A percentile compares a stretch with the other conserved stretches of the same genome.
These are phyloP conservation scores for Aphrophora alni DNA, from an alignment of 2,888 invertebrate species.

Conservation along the genomic window DNA sequence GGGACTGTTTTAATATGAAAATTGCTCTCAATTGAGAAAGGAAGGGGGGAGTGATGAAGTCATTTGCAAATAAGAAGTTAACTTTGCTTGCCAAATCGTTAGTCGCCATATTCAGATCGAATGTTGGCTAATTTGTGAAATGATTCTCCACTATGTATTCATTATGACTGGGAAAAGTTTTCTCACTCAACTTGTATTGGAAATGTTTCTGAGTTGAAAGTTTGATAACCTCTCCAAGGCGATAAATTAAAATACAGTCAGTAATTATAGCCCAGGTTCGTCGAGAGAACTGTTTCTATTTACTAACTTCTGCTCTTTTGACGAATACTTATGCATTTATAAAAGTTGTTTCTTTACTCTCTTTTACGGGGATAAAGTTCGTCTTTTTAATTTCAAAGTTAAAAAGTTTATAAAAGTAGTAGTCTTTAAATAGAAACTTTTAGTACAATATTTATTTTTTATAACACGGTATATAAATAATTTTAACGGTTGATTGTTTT, in stretches of 20 bases:
- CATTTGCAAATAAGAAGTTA: constrained; percentile 42
- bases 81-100: constrained; percentile 41
- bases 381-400: neutral
- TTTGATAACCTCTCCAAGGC: neutral
- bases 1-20: constrained; percentile 42
- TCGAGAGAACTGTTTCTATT: neutral
- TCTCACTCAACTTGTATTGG: neutral
- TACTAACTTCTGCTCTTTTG: neutral
- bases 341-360: neutral
- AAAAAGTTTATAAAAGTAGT: neutral
- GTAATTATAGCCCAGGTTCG: neutral
- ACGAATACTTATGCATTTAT: neutral
- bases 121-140: constrained; percentile 23
- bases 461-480: no score
- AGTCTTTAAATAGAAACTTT: neutral
- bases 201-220: neutral
- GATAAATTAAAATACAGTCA: neutral
- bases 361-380: neutral
- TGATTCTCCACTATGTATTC: neutral
- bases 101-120: constrained; percentile 40
- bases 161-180: neutral
- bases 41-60: constrained; percentile 36
- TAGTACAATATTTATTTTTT: neutral
- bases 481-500: no score
- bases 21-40: constrained; percentile 44